Evolutionary conservation across 2,113 vertebrate genomes (phyloP), one percentile per base, ranked within the genome.

Genomic region (Motacilla tschutschensis): DNA sequence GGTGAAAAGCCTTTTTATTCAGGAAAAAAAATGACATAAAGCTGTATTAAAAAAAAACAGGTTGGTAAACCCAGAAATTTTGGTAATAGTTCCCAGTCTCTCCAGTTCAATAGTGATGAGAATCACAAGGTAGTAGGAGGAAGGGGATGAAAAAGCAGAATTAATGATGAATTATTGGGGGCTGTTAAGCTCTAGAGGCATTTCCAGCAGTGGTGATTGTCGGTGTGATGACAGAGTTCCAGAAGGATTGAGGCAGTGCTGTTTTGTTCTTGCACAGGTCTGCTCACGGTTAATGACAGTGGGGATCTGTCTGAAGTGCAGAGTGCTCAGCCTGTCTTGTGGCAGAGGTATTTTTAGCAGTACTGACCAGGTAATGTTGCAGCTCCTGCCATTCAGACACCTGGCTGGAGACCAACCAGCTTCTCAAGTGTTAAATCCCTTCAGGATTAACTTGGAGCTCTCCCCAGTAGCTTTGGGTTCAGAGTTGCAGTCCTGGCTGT

Each of bases 181-280:
- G 10, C 41, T 83, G 0, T 55, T 17, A 74, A 41, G 19, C n/a
- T 87, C n/a, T 22, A 28, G 70, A 64, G 63, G 54, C 19, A 12
- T 48, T 87, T 86, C 63, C 81, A 71, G 1, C 20, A 16, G 11
- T 14, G 15, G 13, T 62, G 50, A 9, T 54, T 3, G 1, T 60
- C 6, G 53, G 17, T 55, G 40, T 46, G 72, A 36, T 21, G 36
- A 35, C 7, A 54, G n/a, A 63, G 36, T 9, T 8, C 8, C 8
- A 24, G 3, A 62, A 72, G 58, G 6, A 9, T 48, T n/a, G 0
- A 3, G 25, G 36, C 7, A 47, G 1, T 0, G 4, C 10, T 55
- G 24, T 5, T n/a, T 25, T 51, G 43, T 22, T 17, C 31, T 36
- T 70, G 60, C 21, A 13, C 62, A 51, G 57, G 10, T 75, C 50